Conservation (phyloP, 2,113 vertebrate species). For the Peromyscus californicus region DNA sequence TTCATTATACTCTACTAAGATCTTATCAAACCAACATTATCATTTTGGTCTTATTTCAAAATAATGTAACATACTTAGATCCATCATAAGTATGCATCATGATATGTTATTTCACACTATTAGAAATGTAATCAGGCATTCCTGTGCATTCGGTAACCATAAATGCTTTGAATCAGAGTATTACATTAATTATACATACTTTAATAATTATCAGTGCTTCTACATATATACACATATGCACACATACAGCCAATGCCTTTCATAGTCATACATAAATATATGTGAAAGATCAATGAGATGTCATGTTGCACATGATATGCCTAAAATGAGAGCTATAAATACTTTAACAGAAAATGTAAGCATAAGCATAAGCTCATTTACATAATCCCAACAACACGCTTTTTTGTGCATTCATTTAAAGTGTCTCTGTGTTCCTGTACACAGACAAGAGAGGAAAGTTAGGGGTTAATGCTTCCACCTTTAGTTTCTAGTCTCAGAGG, state of each 20-base stretch:
- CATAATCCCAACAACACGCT: background rate
- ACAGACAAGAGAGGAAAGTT: background rate
- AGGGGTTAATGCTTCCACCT: constrained; percentile 39
- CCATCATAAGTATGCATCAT: too few species aligned
- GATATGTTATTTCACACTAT: background rate
- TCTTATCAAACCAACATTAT: background rate
- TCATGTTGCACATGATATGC: background rate
- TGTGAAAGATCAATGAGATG: background rate
- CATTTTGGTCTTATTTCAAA: background rate
- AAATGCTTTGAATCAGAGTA: background rate
- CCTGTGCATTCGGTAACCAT: background rate
- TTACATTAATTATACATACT: background rate
- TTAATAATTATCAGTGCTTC: background rate
- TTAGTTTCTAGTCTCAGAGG: constrained; percentile 35
- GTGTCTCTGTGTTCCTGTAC: background rate
- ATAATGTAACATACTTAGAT: background rate
- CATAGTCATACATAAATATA: background rate
- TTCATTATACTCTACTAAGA: background rate
- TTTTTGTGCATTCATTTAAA: background rate
- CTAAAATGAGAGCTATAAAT: background rate
- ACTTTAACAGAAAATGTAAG: background rate
- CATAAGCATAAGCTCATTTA: background rate
- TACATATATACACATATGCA: background rate
- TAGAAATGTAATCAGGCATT: background rate
- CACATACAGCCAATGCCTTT: background rate